Evolutionary conservation across 1,140 invertebrate genomes (phyloP).

Genomic region (Harpegnathos saltator): DNA sequence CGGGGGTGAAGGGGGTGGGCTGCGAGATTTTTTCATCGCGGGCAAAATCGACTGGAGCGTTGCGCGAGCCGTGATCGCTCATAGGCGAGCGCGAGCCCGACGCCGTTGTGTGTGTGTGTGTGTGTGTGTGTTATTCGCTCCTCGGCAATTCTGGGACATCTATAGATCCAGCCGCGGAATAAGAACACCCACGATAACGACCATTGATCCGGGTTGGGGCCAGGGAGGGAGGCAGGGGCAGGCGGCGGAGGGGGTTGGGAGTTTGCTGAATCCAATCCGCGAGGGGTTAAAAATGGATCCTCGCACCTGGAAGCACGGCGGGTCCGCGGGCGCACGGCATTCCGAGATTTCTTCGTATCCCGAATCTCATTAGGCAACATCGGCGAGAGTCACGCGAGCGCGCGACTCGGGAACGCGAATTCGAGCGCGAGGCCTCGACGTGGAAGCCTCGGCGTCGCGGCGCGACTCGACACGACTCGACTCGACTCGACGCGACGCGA

Average conservation of each 20-base stretch:
- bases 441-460: constrained; percentile 46
- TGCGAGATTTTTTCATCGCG: constrained; percentile 14
- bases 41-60: constrained; percentile 15
- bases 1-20: no score
- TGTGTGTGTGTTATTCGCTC: no score
- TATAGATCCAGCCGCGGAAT: constrained; percentile 45
- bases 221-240: no score
- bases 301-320: constrained; percentile 29
- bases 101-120: no score
- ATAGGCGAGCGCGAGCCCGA: no score
- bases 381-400: constrained; percentile 51
- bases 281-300: constrained; percentile 52
- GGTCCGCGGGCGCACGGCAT: constrained; percentile 20
- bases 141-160: constrained; percentile 47
- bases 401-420: constrained; percentile 33
- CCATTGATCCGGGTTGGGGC: constrained; percentile 46
- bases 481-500: constrained; percentile 14
- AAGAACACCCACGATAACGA: constrained; percentile 49
- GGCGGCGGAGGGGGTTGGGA: no score
- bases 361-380: constrained; percentile 60
- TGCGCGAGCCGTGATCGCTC: no score
- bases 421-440: constrained; percentile 20
- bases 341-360: constrained; percentile 51
- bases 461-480: no score
- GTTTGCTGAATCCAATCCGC: constrained; percentile 12